These are phyloP conservation scores for Thera britannica DNA, from an alignment of 2,888 invertebrate genomes.

Conservation along the genomic window DNA sequence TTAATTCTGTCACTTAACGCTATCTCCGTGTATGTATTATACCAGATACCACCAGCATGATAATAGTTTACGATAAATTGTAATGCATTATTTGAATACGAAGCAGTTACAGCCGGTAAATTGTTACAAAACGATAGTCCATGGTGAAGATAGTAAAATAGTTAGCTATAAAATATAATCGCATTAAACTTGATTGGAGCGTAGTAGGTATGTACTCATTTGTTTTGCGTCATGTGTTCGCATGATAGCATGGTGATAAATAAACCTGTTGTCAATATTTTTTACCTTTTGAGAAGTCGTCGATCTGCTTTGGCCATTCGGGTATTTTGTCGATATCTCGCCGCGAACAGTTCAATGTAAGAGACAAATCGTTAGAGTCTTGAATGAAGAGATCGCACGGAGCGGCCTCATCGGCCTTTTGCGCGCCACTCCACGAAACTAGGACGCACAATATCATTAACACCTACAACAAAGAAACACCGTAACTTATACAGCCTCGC, in stretches of 20 bases:
- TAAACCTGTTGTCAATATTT: conserved; percentile 37
- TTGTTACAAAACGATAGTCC: conserved; percentile 23
- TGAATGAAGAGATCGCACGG: conserved; percentile 67
- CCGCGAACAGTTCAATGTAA: conserved; percentile 75
- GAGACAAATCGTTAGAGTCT: conserved; percentile 58
- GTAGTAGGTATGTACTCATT: conserved; percentile 36
- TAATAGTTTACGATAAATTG: conserved; percentile 18
- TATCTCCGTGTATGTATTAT: conserved; percentile 23
- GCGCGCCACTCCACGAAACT: conserved; percentile 61
- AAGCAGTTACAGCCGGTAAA: conserved; percentile 9
- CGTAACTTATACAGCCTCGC: conserved; percentile 59
- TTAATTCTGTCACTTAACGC: conserved; percentile 29
- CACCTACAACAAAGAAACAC: conserved; percentile 79
- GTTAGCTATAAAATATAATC: conserved; percentile 29
- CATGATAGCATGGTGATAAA: conserved; percentile 47
- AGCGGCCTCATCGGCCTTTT: conserved; percentile 51
- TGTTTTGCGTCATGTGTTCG: conserved; percentile 48
- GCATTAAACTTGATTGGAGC: conserved; percentile 42
- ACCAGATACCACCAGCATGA: conserved; percentile 15
- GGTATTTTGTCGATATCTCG: conserved; percentile 66
- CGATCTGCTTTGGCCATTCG: conserved; percentile 68
- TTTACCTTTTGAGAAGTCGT: conserved; percentile 70
- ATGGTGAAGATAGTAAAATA: conserved; percentile 30
- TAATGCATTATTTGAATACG: conserved; percentile 12
- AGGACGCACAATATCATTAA: conserved; percentile 74